Evolutionary conservation across 2,797 vertebrate genomes (phyloP).

Genomic region (Gephyroberyx darwinii): DNA sequence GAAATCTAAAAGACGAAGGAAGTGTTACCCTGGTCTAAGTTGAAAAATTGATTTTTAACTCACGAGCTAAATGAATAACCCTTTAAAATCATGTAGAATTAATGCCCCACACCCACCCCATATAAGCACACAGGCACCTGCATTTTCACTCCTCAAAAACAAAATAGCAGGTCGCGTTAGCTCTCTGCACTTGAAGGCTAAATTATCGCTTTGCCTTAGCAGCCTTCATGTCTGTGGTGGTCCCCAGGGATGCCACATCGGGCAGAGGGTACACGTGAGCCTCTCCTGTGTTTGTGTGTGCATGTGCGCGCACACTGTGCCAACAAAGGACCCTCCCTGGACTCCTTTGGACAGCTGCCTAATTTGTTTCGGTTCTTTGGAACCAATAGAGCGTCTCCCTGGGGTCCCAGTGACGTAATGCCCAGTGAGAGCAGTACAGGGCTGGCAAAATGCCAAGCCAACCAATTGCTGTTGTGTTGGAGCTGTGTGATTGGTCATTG

Average conservation of each 20-base stretch:
- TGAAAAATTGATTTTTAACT: background rate
- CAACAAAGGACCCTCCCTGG: slow-evolving; percentile 73
- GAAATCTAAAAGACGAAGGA: background rate
- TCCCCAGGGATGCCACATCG: slow-evolving; percentile 5
- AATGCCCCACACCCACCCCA: background rate
- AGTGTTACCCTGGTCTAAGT: background rate
- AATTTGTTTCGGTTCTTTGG: slow-evolving; percentile 81
- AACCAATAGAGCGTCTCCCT: slow-evolving; percentile 69
- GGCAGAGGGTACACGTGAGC: slow-evolving; percentile 32
- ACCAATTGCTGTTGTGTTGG: slow-evolving; percentile 74
- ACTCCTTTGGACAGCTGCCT: slow-evolving; percentile 76
- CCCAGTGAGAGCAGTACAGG: slow-evolving; percentile 50
- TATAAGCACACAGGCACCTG: slow-evolving; percentile 4
- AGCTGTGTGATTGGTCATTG: slow-evolving; percentile 66
- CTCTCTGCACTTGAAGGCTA: slow-evolving; percentile 26
- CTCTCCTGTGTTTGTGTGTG: slow-evolving; percentile 3
- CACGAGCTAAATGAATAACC: background rate
- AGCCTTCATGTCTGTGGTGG: slow-evolving; percentile 13
- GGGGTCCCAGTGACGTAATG: slow-evolving; percentile 77
- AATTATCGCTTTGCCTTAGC: slow-evolving; percentile 32
- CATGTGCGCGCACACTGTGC: slow-evolving; percentile 24
- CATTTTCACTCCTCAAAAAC: background rate
- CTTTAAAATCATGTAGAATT: background rate
- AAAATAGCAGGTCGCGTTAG: background rate
- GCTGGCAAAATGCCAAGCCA: slow-evolving; percentile 69